A percentile compares a stretch with the other conserved stretches of the same genome.
Conservation (phyloP, 2,113 vertebrate genomes). For the Typhlomys cinereus region DNA sequence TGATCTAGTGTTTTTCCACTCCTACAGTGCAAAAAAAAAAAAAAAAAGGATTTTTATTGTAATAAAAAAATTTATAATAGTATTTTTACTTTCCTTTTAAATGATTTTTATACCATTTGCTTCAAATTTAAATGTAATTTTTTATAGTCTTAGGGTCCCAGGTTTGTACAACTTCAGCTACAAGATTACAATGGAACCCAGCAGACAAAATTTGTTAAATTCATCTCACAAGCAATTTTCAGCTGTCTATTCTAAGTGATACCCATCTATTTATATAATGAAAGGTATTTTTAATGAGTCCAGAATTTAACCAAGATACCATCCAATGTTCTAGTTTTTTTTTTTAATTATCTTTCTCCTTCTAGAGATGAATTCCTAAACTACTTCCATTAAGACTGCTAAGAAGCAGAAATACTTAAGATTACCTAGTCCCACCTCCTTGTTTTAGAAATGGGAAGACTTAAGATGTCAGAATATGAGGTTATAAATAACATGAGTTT, state of each 20-base stretch:
- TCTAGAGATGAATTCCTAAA: slow-evolving; percentile 51
- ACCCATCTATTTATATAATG: slow-evolving; percentile 46
- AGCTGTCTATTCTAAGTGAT: slow-evolving; percentile 54
- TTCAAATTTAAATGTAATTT: slow-evolving; percentile 41
- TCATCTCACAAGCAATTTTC: slow-evolving; percentile 55
- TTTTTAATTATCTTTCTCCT: slow-evolving; percentile 50
- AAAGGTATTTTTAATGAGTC: slow-evolving; percentile 22
- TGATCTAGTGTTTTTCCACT: slow-evolving; percentile 18
- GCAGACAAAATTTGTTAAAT: slow-evolving; percentile 56
- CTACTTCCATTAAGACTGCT: not conserved
- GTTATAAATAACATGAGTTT: slow-evolving; percentile 14
- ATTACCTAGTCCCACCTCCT: slow-evolving; percentile 10
- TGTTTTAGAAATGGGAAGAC: slow-evolving; percentile 52
- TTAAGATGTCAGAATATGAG: slow-evolving; percentile 9
- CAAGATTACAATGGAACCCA: slow-evolving; percentile 61
- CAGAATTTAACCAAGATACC: slow-evolving; percentile 46
- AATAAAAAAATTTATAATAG: not conserved
- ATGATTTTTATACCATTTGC: slow-evolving; percentile 53
- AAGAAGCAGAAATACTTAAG: slow-evolving; percentile 28
- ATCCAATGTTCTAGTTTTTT: slow-evolving; percentile 39
- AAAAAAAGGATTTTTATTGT: not conserved
- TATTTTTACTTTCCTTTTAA: slow-evolving; percentile 1
- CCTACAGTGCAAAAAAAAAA: no score
- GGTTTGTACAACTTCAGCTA: slow-evolving; percentile 35
- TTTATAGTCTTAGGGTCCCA: slow-evolving; percentile 43